phyloP scores from a whole-genome alignment of 2,797 vertebrate species.

The Epinephelus awoara region DNA sequence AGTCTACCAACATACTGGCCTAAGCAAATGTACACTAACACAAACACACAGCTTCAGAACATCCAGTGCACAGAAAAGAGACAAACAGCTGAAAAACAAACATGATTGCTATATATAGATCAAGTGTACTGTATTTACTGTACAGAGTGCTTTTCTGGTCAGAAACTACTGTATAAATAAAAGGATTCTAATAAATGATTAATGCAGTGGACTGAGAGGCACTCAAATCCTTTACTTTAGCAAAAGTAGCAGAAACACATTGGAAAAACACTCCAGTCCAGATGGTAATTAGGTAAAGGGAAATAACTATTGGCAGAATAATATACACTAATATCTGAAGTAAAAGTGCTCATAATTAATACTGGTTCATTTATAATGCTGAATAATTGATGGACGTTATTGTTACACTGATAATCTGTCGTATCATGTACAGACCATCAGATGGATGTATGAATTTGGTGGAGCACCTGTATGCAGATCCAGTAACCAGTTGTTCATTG shows the following conservation, averaged over 20 bases:
- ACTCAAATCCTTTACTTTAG: conserved; percentile 21
- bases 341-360: not conserved
- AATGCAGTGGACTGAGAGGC: conserved; percentile 14
- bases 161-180: conserved; percentile 17
- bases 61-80: not conserved
- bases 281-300: conserved; percentile 13
- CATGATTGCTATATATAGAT: conserved; percentile 8
- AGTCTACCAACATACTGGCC: too few relatives aligned
- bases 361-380: not conserved
- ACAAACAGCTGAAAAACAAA: not conserved
- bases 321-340: not conserved
- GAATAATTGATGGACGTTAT: conserved; percentile 5
- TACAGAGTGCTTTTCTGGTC: conserved; percentile 10
- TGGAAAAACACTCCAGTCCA: conserved; percentile 12
- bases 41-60: not conserved
- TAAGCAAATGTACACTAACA: not conserved
- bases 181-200: conserved; percentile 49
- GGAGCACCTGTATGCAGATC: too few relatives aligned
- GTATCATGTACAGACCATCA: too few relatives aligned
- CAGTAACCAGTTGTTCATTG: not conserved
- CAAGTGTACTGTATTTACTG: conserved; percentile 21
- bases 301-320: not conserved
- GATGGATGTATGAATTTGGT: too few relatives aligned
- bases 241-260: not conserved
- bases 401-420: not conserved